A percentile compares a stretch with the other conserved stretches of the same genome.
These are phyloP conservation scores for Phymatocera aterrima DNA, from an alignment of 2,888 invertebrate genomes.

Conservation along the genomic window DNA sequence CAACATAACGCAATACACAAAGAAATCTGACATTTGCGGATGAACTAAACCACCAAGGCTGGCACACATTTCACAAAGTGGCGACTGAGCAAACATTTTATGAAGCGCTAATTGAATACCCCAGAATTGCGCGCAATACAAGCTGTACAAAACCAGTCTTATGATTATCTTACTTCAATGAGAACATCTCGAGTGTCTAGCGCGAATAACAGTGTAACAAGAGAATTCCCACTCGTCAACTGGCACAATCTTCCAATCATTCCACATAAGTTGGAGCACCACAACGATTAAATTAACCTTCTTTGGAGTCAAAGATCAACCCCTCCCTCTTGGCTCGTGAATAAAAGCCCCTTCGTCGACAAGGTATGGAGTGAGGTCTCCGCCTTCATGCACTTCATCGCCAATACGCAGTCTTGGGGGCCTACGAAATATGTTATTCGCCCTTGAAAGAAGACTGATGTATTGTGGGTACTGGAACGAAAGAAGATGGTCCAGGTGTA, in stretches of 20 bases:
- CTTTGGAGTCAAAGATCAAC: neutral
- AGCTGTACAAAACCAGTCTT: slow-evolving; percentile 9
- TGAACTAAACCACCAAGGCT: neutral
- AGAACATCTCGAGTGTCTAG: neutral
- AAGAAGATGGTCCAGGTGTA: slow-evolving; percentile 20
- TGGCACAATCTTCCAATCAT: neutral
- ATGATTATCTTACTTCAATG: neutral
- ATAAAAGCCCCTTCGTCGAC: neutral
- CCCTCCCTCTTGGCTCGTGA: neutral
- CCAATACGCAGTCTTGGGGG: slow-evolving; percentile 4
- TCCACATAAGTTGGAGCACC: neutral
- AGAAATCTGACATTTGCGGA: neutral
- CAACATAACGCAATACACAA: neutral
- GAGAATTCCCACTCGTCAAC: neutral
- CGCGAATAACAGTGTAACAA: neutral
- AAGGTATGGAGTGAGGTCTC: neutral
- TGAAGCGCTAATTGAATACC: neutral
- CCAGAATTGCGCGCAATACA: neutral
- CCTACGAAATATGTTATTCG: neutral
- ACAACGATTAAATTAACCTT: slow-evolving; percentile 4
- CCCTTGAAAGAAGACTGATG: neutral
- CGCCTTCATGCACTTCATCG: neutral
- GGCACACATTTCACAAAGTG: neutral
- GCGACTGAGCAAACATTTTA: neutral
- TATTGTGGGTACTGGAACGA: slow-evolving; percentile 6